Percentiles rank a stretch among this genome's conserved stretches.
phyloP scores from a whole-genome alignment of 2,113 vertebrate species.

The Odontesthes bonariensis region DNA sequence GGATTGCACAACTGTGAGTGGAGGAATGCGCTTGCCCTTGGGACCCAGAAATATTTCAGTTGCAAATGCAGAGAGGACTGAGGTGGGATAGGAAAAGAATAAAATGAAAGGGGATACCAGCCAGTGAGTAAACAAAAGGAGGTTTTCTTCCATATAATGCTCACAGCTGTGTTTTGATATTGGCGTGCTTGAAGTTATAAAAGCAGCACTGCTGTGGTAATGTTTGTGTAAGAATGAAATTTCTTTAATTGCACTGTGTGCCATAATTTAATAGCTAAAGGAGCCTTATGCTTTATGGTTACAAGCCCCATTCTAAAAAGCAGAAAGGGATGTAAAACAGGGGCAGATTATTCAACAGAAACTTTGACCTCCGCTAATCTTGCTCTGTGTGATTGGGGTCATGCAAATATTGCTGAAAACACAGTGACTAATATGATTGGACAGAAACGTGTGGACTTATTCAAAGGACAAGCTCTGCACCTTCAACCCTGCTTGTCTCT shows the following conservation, averaged over 20 bases:
- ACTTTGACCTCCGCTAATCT: conserved; percentile 76
- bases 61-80: conserved; percentile 64
- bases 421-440: conserved; percentile 55
- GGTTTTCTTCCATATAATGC: conserved; percentile 11
- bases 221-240: conserved; percentile 22
- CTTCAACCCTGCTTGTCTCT: conserved; percentile 58
- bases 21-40: conserved; percentile 78
- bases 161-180: conserved; percentile 43
- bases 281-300: not conserved
- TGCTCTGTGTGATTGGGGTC: conserved; percentile 60
- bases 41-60: conserved; percentile 78
- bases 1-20: conserved; percentile 81
- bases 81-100: conserved; percentile 43
- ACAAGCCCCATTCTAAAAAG: not conserved
- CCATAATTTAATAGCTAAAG: not conserved
- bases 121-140: conserved; percentile 11
- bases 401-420: conserved; percentile 73
- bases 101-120: conserved; percentile 45
- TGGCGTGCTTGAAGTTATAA: not conserved
- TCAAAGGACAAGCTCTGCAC: conserved; percentile 53
- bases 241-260: not conserved
- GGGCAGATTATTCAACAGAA: conserved; percentile 58
- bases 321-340: conserved; percentile 50
- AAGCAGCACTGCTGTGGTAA: not conserved
- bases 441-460: conserved; percentile 54